Evolutionary conservation across 1,140 invertebrate genomes (phyloP).

Genomic region (Drosophila miranda): DNA sequence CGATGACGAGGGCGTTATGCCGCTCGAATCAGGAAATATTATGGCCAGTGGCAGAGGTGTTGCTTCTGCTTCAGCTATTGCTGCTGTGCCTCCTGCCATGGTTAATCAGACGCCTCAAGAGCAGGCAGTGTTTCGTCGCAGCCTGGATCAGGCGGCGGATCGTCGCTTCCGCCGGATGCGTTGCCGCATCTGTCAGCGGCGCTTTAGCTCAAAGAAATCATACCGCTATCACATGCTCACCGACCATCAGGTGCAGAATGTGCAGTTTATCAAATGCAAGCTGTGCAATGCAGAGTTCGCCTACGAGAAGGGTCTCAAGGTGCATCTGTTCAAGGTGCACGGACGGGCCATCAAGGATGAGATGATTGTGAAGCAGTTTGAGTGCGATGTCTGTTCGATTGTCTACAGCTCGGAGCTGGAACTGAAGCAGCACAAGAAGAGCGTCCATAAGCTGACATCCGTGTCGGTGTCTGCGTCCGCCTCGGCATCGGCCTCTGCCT

Average conservation of each 20-base stretch:
- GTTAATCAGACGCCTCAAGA: slow-evolving; percentile 60
- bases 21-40: too few species aligned
- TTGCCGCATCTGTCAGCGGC: slow-evolving; percentile 77
- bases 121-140: slow-evolving; percentile 69
- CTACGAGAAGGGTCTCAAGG: slow-evolving; percentile 81
- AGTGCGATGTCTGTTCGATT: slow-evolving; percentile 80
- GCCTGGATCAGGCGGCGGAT: slow-evolving; percentile 74
- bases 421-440: slow-evolving; percentile 69
- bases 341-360: slow-evolving; percentile 71
- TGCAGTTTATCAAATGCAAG: slow-evolving; percentile 81
- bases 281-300: slow-evolving; percentile 81
- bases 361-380: slow-evolving; percentile 78
- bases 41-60: not conserved
- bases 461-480: slow-evolving; percentile 18
- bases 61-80: not conserved
- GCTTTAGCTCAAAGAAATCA: slow-evolving; percentile 80
- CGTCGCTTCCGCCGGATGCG: slow-evolving; percentile 79
- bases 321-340: slow-evolving; percentile 81
- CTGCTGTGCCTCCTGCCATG: slow-evolving; percentile 51
- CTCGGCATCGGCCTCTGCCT: not conserved
- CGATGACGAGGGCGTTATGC: too few species aligned
- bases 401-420: slow-evolving; percentile 75
- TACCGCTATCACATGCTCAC: slow-evolving; percentile 81
- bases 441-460: slow-evolving; percentile 46
- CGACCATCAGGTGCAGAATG: slow-evolving; percentile 81